Conservation (phyloP, 2,888 invertebrate species). For the Amiota mariae region DNA sequence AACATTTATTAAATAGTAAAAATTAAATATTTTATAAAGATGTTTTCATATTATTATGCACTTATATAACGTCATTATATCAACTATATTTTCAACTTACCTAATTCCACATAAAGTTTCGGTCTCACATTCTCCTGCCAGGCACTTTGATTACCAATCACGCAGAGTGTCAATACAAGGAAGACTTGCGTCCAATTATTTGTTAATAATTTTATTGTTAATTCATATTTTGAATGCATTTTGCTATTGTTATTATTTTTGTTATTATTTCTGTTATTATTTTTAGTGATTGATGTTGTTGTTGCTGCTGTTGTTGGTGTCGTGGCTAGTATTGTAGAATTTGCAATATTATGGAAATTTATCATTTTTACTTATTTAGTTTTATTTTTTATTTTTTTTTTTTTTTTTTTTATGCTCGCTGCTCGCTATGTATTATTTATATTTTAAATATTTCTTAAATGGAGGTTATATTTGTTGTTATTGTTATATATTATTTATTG, state of each 20-base stretch:
- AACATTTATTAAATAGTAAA: background rate
- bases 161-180: conserved; percentile 72
- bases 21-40: background rate
- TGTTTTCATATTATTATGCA: background rate
- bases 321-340: conserved; percentile 12
- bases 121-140: conserved; percentile 95
- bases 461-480: conserved; percentile 9
- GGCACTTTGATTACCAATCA: conserved; percentile 76
- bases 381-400: conserved; percentile 33
- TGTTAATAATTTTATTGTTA: conserved; percentile 38
- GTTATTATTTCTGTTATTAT: conserved; percentile 34
- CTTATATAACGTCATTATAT: background rate
- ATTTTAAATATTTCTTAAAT: conserved; percentile 14
- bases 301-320: conserved; percentile 39
- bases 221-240: conserved; percentile 34
- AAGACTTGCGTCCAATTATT: conserved; percentile 68
- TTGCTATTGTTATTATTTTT: conserved; percentile 40
- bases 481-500: conserved; percentile 2
- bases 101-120: conserved; percentile 93
- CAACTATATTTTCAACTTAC: conserved; percentile 76
- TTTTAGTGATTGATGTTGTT: conserved; percentile 38
- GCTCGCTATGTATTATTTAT: conserved; percentile 31
- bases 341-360: conserved; percentile 46
- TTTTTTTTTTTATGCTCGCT: conserved; percentile 40
- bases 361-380: conserved; percentile 57